Evolutionary conservation across 1,140 invertebrate genomes (phyloP), one percentile per base, ranked within the genome.

Genomic region (Leptonema lineaticorne): DNA sequence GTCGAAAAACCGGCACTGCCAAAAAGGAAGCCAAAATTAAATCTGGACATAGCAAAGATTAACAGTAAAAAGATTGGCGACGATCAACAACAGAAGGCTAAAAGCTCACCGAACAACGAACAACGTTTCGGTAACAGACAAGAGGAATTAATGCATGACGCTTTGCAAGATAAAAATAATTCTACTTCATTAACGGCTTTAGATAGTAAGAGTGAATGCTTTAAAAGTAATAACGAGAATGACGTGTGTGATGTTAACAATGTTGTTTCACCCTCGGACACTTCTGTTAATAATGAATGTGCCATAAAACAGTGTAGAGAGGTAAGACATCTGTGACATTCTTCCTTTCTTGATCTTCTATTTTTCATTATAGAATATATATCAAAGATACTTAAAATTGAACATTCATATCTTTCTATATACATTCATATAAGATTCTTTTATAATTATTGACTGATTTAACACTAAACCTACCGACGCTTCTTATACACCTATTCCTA

Each of bases 21-120:
- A 0, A 72, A 69, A 67, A 29, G 68, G 50, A 72, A 72, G 56
- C 71, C 71, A 16, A 72, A 72, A 56, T 24, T 72, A 2, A 65
- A 60, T 45, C 9, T 56, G 33, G 48, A 63, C 26, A 48, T 14
- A 26, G n/a, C 37, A 22, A 64, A 63, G 58, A 22, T 57, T 8
- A 69, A 30, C 27, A 46, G n/a, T 8, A 29, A 65, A 46, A 28
- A 50, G 14, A n/a, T n/a, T n/a, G n/a, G n/a, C n/a, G n/a, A n/a
- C n/a, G n/a, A n/a, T n/a, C n/a, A n/a, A n/a, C 60, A 69, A 30
- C 26, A 65, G 16, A 69, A 64, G 29, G 14, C 29, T 24, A 67
- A 30, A 53, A 18, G 6, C 14, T 60, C 16, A 48, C n/a, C n/a
- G n/a, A n/a, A n/a, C n/a, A n/a, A n/a, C n/a, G 53, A 57, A 26